Evolutionary conservation across 2,113 vertebrate genomes (phyloP).

Genomic region (Heliornis fulica): DNA sequence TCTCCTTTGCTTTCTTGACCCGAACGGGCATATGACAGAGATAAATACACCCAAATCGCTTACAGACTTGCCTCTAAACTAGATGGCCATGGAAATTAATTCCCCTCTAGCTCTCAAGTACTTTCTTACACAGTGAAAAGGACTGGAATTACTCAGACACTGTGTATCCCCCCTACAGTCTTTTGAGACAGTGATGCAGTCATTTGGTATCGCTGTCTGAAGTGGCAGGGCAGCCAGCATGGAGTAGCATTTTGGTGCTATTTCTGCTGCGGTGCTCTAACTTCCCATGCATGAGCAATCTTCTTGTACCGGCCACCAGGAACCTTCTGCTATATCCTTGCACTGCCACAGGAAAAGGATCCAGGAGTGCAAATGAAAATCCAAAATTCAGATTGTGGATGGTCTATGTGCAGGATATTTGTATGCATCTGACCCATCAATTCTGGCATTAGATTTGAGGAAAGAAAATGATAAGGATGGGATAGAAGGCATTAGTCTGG

Average conservation of each 20-base stretch:
- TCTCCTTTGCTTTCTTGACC: constrained; percentile 18
- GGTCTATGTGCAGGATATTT: neutral
- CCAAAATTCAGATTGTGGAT: neutral
- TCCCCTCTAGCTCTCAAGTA: neutral
- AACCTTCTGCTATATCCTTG: neutral
- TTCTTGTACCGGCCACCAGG: neutral
- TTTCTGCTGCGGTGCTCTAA: neutral
- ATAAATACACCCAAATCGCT: neutral
- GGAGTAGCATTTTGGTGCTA: neutral
- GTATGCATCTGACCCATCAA: neutral
- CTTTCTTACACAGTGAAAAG: neutral
- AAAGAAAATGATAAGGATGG: neutral
- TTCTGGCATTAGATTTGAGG: neutral
- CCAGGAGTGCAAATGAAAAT: accelerated
- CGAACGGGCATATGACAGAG: neutral
- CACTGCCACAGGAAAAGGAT: neutral
- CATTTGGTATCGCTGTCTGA: neutral
- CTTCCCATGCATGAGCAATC: neutral
- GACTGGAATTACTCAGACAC: neutral
- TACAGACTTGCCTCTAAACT: neutral
- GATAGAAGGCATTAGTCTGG: neutral
- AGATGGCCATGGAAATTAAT: neutral
- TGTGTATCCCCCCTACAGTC: accelerated
- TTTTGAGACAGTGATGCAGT: neutral
- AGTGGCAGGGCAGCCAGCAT: neutral